Conservation (phyloP, 2,888 invertebrate species). For the Petrophora chlorosata region DNA sequence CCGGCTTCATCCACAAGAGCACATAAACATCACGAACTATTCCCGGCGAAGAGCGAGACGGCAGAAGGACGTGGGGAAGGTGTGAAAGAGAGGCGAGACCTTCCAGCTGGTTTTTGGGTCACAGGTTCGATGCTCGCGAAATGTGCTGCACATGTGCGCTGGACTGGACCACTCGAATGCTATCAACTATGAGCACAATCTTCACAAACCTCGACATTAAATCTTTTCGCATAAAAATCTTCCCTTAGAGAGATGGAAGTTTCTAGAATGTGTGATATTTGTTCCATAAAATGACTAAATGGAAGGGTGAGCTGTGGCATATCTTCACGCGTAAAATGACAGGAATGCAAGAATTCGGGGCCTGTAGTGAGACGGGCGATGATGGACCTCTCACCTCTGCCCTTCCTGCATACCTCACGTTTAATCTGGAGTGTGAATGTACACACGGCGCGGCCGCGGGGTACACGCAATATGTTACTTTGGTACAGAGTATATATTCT, state of each 20-base stretch:
- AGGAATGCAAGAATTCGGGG: not conserved
- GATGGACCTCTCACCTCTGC: not conserved
- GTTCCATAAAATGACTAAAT: not conserved
- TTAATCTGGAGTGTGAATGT: not conserved
- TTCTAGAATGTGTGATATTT: not conserved
- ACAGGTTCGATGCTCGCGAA: conserved; percentile 55
- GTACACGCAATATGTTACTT: too few relatives aligned
- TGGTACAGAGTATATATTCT: too few relatives aligned
- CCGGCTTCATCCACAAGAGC: conserved; percentile 2
- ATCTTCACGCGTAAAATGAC: not conserved
- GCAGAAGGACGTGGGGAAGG: not conserved
- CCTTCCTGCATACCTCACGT: not conserved
- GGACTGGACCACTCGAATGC: not conserved
- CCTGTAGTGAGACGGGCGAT: not conserved
- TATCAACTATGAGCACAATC: not conserved
- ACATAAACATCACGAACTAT: not conserved
- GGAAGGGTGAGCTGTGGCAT: not conserved
- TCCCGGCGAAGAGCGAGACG: conserved; percentile 18
- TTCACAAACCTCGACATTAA: not conserved
- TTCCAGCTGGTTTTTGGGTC: conserved; percentile 52
- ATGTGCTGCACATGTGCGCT: conserved; percentile 33
- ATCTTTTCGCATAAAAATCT: too few relatives aligned
- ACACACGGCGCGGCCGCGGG: too few relatives aligned
- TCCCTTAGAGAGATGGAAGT: too few relatives aligned
- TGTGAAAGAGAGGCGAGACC: conserved; percentile 11